phyloP scores from a whole-genome alignment of 2,113 vertebrate genomes.

The Actenoides lindsayi region DNA sequence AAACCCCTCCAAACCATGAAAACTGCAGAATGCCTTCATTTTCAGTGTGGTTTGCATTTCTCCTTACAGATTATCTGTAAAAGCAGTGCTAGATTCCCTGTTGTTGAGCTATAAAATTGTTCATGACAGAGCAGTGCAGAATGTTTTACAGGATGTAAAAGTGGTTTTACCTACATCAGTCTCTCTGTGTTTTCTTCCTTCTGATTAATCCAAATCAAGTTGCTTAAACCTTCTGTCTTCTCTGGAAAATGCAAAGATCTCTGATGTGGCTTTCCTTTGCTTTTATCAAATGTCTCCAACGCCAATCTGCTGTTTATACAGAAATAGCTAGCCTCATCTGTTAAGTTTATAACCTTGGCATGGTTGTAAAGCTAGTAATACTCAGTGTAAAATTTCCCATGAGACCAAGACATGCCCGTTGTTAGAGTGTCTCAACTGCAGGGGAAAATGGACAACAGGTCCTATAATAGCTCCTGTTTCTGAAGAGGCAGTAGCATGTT shows the following conservation, averaged over 20 bases:
- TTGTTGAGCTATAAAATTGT: background rate
- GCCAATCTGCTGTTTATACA: background rate
- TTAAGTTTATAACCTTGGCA: background rate
- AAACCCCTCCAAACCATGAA: background rate
- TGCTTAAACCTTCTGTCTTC: background rate
- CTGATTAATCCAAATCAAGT: constrained; percentile 6
- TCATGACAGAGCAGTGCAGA: background rate
- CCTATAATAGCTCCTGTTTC: background rate
- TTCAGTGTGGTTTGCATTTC: background rate
- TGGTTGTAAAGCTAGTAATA: background rate
- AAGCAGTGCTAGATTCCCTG: background rate
- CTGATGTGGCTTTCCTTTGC: background rate
- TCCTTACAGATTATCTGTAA: background rate
- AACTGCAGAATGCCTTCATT: background rate
- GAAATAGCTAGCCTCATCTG: background rate
- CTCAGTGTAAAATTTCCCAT: background rate
- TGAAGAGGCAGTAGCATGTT: background rate
- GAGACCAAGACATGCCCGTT: background rate
- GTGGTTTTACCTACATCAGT: background rate
- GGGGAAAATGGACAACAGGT: background rate
- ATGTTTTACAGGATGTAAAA: background rate
- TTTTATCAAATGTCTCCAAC: background rate
- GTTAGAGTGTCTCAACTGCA: background rate
- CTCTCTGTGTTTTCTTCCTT: background rate
- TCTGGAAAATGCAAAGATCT: background rate